Base-by-base conservation (phyloP, 2,888 invertebrate genomes). In the Cryptus viduatorius region DNA sequence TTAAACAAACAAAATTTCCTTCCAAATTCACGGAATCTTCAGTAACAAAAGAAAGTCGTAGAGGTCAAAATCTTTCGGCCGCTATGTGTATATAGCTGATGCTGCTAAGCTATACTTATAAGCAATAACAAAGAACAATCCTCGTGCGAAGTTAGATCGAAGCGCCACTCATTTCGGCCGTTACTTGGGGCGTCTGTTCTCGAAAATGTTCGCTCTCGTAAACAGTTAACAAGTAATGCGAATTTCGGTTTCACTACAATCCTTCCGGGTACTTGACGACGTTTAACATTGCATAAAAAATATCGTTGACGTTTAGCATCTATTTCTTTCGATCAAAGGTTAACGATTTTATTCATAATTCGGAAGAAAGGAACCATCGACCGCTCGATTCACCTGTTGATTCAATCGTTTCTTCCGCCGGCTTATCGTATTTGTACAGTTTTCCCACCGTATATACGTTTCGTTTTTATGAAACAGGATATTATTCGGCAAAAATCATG, bases 51-150 rank as follows among this genome's bases (percentile, higher is more conserved):
- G 56, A 56, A 24, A 19, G 24, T 56, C 56, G 10, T 3, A 56
- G 56, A 16, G 10, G 10, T 8, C 24, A 10, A 3, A 56, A 19
- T 56, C 7, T 3, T 16, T 53, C 19, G 16, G 53, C 16, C 53
- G n/a, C 50, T n/a, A 1, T 16, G 53, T 56, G 19, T 12, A 19
- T 12, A 16, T 56, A 56, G 24, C 24, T 24, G 24, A 24, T 19
- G 10, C 16, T 19, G 24, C 24, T 24, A 24, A 56, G 56, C 56
- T 19, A 12, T n/a, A n/a, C n/a, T n/a, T n/a, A n/a, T n/a, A 8
- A 37, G 24, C 56, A 56, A 56, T 56, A 56, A 56, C 56, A 56
- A 56, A 56, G 56, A 56, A 56, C 14, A 48, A 12, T 19, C 19
- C 19, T 37, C 37, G 37, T 37, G 37, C 37, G 37, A 37, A 37